Base-by-base conservation (phyloP, 2,113 vertebrate genomes). In the Nerophis ophidion region DNA sequence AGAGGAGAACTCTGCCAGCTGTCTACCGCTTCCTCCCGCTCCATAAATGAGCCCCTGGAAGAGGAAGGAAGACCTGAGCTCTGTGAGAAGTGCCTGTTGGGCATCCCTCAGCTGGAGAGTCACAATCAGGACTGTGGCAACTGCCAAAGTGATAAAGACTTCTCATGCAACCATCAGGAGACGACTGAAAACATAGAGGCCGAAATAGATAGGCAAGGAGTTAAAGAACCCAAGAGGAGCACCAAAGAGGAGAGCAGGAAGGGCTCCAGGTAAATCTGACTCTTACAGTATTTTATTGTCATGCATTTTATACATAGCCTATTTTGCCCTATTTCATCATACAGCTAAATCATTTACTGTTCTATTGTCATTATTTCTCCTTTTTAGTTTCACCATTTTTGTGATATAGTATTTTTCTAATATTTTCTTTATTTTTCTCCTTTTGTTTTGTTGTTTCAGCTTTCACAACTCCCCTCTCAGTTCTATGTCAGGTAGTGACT, bases 401-500 rank as follows among this genome's bases (percentile, higher is more conserved):
- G 64, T 62, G 17, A 17, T 61, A 40, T 58, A 65, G 38, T 53
- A 1, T 54, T 58, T 77, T 63, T 74, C 33, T 40, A 46, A 16
- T 68, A 45, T 48, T 7, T 68, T 6, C 55, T 68, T 56, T 36
- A 45, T 49, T 74, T 74, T 60, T 59, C 3, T 56, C 26, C n/a
- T 70, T 63, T 80, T 73, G 48, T 19, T 42, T 35, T 55, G 45
- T 81, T 76, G 33, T 78, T 66, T 73, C 89, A 94, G 93, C 93
- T 92, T 90, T 85, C 92, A 90, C 86, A 92, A 84, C 80, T 94
- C 93, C 57, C 92, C 91, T 75, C 89, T 91, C 89, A 92, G 91
- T 89, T 94, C 93, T 86, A 83, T 89, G 86, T 93, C 89, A 90
- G 92, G 91, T 91, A 94, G 92, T 92, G 93, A 94, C 90, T 92